A percentile compares a stretch with the other conserved stretches of the same genome.
Evolutionary conservation across 2,797 vertebrate genomes (phyloP).

Genomic region (Propithecus perrieri): DNA sequence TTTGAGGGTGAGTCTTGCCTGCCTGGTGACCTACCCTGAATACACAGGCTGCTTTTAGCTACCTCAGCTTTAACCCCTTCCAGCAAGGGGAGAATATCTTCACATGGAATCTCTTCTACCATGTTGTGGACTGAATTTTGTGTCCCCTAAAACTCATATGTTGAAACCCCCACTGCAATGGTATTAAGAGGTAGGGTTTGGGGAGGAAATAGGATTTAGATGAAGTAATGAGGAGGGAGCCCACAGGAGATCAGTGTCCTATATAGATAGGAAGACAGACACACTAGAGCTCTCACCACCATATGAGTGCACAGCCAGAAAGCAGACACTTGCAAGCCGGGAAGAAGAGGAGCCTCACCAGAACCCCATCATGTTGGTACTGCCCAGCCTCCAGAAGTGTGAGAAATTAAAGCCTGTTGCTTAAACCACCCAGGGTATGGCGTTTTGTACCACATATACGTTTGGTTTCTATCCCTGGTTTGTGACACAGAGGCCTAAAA

Average conservation of each 20-base stretch:
- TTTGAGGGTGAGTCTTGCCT: not conserved
- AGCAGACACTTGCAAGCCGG: not conserved
- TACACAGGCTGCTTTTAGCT: not conserved
- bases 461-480: not conserved
- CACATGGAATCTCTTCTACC: not conserved
- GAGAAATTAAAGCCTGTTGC: not conserved
- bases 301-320: not conserved
- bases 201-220: not conserved
- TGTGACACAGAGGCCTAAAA: not conserved
- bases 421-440: not conserved
- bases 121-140: not conserved
- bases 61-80: not conserved
- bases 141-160: not conserved
- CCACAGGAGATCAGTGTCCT: not conserved
- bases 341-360: not conserved
- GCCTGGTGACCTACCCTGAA: not conserved
- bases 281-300: not conserved
- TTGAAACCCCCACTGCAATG: not conserved
- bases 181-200: not conserved
- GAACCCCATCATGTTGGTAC: not conserved
- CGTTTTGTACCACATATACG: not conserved
- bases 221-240: not conserved
- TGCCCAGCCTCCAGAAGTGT: not conserved
- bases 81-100: not conserved
- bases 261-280: not conserved